These are phyloP conservation scores for Labeo catla DNA, from an alignment of 2,113 vertebrate species.

Conservation along the genomic window DNA sequence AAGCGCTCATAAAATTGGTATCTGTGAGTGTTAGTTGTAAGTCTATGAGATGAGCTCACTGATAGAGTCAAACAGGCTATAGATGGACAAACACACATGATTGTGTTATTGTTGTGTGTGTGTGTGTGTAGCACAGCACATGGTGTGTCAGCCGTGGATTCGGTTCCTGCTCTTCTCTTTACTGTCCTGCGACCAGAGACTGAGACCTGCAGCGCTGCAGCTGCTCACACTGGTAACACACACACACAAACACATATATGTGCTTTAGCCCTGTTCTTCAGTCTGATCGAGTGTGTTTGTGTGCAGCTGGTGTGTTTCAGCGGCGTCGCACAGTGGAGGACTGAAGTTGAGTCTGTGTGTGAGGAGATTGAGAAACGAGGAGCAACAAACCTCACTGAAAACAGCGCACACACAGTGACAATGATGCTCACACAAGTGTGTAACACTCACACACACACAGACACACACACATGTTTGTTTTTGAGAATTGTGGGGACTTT, in stretches of 20 bases:
- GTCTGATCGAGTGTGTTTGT: slow-evolving; percentile 46
- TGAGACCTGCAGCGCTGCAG: slow-evolving; percentile 84
- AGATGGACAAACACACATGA: background rate
- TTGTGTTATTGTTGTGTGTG: background rate
- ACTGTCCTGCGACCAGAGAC: slow-evolving; percentile 76
- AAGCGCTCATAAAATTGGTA: no score
- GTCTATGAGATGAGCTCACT: background rate
- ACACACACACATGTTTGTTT: no score
- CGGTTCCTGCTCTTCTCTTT: slow-evolving; percentile 84
- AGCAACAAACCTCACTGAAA: slow-evolving; percentile 75
- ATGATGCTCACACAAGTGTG: slow-evolving; percentile 82
- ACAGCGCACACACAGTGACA: slow-evolving; percentile 74
- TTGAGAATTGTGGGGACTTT: no score
- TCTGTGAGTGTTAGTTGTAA: no score
- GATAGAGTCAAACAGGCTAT: background rate
- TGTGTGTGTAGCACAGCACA: slow-evolving; percentile 75
- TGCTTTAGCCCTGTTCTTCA: background rate
- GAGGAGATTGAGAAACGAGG: slow-evolving; percentile 75
- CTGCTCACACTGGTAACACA: slow-evolving; percentile 84
- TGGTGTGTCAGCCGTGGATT: slow-evolving; percentile 86
- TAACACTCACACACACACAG: slow-evolving; percentile 59
- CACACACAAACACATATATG: slow-evolving; percentile 8
- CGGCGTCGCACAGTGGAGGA: slow-evolving; percentile 72
- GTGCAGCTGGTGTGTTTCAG: slow-evolving; percentile 81
- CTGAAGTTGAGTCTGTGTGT: slow-evolving; percentile 80